phyloP scores from a whole-genome alignment of 2,797 vertebrate genomes.

The Telmatherina bonti region DNA sequence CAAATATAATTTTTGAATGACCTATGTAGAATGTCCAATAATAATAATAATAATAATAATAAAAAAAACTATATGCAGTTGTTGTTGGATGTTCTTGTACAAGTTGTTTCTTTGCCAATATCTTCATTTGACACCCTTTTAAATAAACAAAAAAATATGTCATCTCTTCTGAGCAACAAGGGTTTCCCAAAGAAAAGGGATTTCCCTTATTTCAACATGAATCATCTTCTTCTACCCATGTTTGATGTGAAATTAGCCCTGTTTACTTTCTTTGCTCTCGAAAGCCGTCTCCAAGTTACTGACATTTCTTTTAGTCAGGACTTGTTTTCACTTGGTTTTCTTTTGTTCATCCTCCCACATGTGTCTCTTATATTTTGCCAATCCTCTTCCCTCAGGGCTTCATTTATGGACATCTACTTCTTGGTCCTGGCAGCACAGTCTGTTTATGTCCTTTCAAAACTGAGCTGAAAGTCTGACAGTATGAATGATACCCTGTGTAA shows the following conservation, averaged over 20 bases:
- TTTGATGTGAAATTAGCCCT: slow-evolving; percentile 41
- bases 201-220: slow-evolving; percentile 44
- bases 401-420: slow-evolving; percentile 14
- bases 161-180: slow-evolving; percentile 15
- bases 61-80: no score
- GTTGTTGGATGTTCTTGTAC: not conserved
- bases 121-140: slow-evolving; percentile 16
- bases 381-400: slow-evolving; percentile 1
- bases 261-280: slow-evolving; percentile 26
- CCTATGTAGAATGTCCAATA: not conserved
- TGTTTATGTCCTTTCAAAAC: slow-evolving; percentile 18
- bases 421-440: slow-evolving; percentile 3
- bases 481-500: not conserved
- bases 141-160: slow-evolving; percentile 25
- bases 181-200: slow-evolving; percentile 17
- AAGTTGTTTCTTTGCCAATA: slow-evolving; percentile 20
- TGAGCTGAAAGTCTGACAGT: not conserved
- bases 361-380: slow-evolving; percentile 8
- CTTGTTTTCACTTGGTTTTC: slow-evolving; percentile 23
- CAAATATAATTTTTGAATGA: not conserved
- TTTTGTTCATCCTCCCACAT: slow-evolving; percentile 17
- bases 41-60: no score
- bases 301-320: slow-evolving; percentile 6
- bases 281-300: slow-evolving; percentile 18
- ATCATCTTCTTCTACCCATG: slow-evolving; percentile 29